A percentile compares a stretch with the other conserved stretches of the same genome.
These are phyloP conservation scores for Coryphaenoides rupestris DNA, from an alignment of 2,113 vertebrate genomes.

Conservation along the genomic window DNA sequence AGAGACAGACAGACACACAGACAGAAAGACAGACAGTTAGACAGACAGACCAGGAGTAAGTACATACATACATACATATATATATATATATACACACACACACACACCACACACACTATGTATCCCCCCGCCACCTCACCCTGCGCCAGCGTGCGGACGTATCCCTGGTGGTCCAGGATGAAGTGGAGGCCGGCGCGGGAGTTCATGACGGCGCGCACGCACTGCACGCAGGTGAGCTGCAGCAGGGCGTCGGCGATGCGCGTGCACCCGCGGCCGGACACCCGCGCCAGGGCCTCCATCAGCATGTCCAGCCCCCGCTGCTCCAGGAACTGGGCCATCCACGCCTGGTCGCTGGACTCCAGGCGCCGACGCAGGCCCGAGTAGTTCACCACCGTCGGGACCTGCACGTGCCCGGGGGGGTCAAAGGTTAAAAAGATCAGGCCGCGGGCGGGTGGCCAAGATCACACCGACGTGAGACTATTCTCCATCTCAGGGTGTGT, in stretches of 20 bases:
- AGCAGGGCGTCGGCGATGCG: slow-evolving; percentile 84
- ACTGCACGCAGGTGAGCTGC: slow-evolving; percentile 88
- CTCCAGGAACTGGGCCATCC: slow-evolving; percentile 94
- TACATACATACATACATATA: too few species aligned
- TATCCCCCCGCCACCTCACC: slow-evolving; percentile 65
- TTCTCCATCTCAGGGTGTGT: too few species aligned
- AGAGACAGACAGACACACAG: too few species aligned
- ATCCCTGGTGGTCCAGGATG: slow-evolving; percentile 85
- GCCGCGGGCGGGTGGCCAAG: too few species aligned
- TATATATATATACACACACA: too few species aligned
- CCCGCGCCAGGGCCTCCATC: slow-evolving; percentile 83
- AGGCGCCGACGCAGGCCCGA: slow-evolving; percentile 83
- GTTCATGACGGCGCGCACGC: slow-evolving; percentile 87
- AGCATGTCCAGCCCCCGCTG: slow-evolving; percentile 86
- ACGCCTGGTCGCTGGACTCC: slow-evolving; percentile 77
- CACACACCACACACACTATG: background rate
- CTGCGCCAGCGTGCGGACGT: slow-evolving; percentile 84
- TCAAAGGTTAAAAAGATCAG: background rate
- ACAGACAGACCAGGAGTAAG: too few species aligned
- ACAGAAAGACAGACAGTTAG: too few species aligned
- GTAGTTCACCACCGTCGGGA: slow-evolving; percentile 90
- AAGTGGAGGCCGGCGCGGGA: slow-evolving; percentile 83
- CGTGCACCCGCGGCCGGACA: slow-evolving; percentile 82
- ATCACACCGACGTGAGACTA: too few species aligned
- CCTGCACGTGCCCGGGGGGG: slow-evolving; percentile 69